Conservation (phyloP, 2,113 vertebrate species). For the Ptilonorhynchus violaceus region DNA sequence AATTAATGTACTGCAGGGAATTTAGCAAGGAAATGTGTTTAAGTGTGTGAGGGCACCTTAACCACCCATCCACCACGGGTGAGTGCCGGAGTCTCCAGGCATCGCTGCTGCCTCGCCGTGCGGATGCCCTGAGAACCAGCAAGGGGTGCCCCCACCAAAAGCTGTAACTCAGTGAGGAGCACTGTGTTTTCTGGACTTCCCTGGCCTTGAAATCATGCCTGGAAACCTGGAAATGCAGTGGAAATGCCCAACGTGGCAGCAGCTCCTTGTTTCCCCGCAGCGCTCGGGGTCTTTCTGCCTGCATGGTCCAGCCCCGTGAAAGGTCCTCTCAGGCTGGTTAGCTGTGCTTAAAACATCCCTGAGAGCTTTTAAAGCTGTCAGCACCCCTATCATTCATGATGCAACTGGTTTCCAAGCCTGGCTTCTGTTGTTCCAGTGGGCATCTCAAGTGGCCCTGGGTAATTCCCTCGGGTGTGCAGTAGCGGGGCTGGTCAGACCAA, state of each 20-base stretch:
- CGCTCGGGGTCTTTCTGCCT: background rate
- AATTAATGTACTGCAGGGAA: constrained; percentile 55
- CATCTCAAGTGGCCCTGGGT: background rate
- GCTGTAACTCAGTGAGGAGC: background rate
- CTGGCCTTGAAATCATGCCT: background rate
- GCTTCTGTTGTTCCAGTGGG: constrained; percentile 52
- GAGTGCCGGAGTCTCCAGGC: rapidly evolving
- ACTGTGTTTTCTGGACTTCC: background rate
- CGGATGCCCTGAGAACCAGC: background rate
- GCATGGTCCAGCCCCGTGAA: background rate
- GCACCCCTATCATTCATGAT: constrained; percentile 53
- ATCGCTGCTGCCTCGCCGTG: rapidly evolving
- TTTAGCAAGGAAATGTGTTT: constrained; percentile 21
- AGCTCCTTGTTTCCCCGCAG: background rate
- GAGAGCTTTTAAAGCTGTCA: constrained; percentile 57
- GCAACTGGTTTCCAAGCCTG: constrained; percentile 24
- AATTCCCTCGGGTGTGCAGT: background rate
- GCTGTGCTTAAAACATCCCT: constrained; percentile 15
- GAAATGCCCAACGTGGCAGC: background rate
- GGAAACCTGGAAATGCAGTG: background rate
- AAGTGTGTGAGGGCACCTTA: background rate
- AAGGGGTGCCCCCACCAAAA: background rate
- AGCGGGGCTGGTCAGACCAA: background rate
- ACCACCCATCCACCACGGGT: background rate
- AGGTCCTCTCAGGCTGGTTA: background rate